Percentiles rank a stretch among this genome's conserved stretches.
Evolutionary conservation across 1,140 invertebrate genomes (phyloP).

Genomic region (Drosophila carrolli): DNA sequence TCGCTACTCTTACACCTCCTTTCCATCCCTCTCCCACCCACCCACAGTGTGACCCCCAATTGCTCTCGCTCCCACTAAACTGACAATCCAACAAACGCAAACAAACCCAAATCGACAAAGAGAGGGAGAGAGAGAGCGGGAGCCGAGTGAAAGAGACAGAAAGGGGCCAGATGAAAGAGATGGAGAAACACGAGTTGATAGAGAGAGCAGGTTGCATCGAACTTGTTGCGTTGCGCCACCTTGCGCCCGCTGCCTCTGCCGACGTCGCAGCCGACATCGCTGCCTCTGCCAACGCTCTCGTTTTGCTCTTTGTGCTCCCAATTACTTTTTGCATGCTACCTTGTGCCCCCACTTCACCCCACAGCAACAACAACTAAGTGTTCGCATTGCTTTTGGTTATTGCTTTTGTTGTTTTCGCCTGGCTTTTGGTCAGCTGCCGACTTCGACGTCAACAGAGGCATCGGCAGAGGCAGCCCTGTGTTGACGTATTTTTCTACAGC

Average conservation of each 20-base stretch:
- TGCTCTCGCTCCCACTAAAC: conserved; percentile 71
- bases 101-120: conserved; percentile 45
- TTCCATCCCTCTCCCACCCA: conserved; percentile 15
- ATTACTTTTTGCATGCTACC: conserved; percentile 81
- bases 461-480: conserved; percentile 33
- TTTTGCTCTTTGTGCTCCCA: conserved; percentile 79
- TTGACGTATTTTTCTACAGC: conserved; percentile 53
- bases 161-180: conserved; percentile 3
- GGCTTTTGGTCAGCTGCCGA: conserved; percentile 38
- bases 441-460: conserved; percentile 8
- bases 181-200: conserved; percentile 19
- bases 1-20: too few relatives aligned
- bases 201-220: conserved; percentile 72
- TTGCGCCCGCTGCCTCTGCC: conserved; percentile 50
- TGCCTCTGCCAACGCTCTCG: conserved; percentile 21
- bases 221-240: conserved; percentile 75
- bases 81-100: conserved; percentile 74
- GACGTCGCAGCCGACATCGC: conserved; percentile 20
- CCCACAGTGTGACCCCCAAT: conserved; percentile 68
- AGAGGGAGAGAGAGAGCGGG: background rate
- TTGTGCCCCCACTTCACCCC: conserved; percentile 77
- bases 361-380: conserved; percentile 22
- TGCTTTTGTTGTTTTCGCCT: conserved; percentile 46
- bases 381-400: conserved; percentile 36
- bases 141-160: conserved; percentile 3